phyloP scores from a whole-genome alignment of 2,888 invertebrate genomes.

The Hypomecis atomaria region DNA sequence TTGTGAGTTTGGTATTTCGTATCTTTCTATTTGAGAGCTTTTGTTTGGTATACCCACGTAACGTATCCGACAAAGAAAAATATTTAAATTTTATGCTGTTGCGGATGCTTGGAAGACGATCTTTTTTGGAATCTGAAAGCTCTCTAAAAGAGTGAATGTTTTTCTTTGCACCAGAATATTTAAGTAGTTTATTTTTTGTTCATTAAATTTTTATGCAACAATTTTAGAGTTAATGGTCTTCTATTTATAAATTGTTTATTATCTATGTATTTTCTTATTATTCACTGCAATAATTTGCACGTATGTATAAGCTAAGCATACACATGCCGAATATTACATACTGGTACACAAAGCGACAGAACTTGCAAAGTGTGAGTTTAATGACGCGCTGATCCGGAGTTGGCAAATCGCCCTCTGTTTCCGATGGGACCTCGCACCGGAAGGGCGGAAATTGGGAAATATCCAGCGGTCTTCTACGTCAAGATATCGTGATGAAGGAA shows the following conservation, averaged over 20 bases:
- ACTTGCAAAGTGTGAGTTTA: constrained; percentile 40
- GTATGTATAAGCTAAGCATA: background rate
- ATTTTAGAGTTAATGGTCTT: background rate
- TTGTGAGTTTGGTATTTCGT: constrained; percentile 27
- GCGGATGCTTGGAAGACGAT: background rate
- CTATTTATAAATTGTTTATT: background rate
- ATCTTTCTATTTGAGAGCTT: constrained; percentile 22
- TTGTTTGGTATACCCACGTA: constrained; percentile 18
- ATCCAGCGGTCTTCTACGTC: constrained; percentile 54
- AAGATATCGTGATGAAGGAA: constrained; percentile 51
- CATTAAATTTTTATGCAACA: background rate
- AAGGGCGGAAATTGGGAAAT: constrained; percentile 71
- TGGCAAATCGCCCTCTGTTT: constrained; percentile 70
- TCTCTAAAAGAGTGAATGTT: constrained; percentile 4
- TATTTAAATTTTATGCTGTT: constrained; percentile 18
- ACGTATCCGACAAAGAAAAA: constrained; percentile 14
- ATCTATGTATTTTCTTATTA: background rate
- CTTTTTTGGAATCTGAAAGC: background rate
- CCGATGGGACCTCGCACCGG: constrained; percentile 62
- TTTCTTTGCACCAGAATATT: background rate
- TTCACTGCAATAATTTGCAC: background rate
- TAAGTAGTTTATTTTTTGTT: background rate
- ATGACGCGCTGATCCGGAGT: constrained; percentile 62
- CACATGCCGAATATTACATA: constrained; percentile 3
- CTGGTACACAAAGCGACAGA: constrained; percentile 19